A percentile compares a stretch with the other conserved stretches of the same genome.
These are phyloP conservation scores for Poecile montanus DNA, from an alignment of 2,797 vertebrate genomes.

Conservation along the genomic window DNA sequence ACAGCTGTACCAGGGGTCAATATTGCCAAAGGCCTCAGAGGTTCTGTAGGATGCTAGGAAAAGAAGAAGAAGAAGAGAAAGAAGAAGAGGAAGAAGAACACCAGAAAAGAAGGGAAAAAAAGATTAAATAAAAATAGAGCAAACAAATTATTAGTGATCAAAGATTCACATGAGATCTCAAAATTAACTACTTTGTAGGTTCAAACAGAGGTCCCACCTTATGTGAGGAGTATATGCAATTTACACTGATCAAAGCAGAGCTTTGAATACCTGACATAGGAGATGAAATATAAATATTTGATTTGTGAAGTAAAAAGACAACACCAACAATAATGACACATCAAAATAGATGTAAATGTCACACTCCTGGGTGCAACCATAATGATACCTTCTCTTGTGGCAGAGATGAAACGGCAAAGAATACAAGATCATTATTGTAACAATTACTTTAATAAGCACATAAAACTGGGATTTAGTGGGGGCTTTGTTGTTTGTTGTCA, in stretches of 20 bases:
- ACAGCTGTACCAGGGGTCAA: not conserved
- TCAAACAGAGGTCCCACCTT: not conserved
- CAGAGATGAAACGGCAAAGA: conserved; percentile 35
- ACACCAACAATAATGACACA: conserved; percentile 36
- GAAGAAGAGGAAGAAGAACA: not conserved
- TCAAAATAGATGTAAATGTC: conserved; percentile 32
- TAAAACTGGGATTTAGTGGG: not conserved
- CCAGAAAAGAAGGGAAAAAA: not conserved
- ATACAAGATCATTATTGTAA: not conserved
- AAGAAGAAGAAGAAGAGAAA: no score
- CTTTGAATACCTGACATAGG: not conserved
- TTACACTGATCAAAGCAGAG: conserved; percentile 35
- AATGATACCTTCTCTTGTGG: not conserved
- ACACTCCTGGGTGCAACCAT: not conserved
- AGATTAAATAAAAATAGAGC: not conserved
- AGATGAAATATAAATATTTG: conserved; percentile 21
- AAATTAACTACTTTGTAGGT: not conserved
- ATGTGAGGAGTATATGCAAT: not conserved
- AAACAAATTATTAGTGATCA: not conserved
- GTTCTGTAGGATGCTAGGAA: not conserved
- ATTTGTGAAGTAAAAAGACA: conserved; percentile 34
- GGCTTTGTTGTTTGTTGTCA: not conserved
- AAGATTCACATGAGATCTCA: not conserved
- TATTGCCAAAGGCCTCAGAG: not conserved
- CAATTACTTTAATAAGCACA: not conserved